Percentiles rank a stretch among this genome's conserved stretches.
phyloP scores from a whole-genome alignment of 1,140 invertebrate genomes.

The Drosophila malerkotliana region DNA sequence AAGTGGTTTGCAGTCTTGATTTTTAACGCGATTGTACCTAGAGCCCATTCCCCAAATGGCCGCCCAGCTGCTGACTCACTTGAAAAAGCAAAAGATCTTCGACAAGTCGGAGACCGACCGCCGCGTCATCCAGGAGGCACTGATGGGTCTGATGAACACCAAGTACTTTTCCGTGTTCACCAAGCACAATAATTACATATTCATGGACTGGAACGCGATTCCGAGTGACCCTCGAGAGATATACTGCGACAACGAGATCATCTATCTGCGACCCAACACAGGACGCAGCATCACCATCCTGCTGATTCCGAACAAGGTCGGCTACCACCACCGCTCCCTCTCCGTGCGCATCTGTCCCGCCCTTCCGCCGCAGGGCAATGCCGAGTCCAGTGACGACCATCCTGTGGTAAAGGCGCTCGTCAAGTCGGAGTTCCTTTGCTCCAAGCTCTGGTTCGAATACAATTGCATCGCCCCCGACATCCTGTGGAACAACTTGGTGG shows the following conservation, averaged over 20 bases:
- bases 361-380: background rate
- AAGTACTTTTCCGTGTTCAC: conserved; percentile 65
- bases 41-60: conserved; percentile 59
- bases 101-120: conserved; percentile 73
- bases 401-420: conserved; percentile 29
- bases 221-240: conserved; percentile 70
- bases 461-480: conserved; percentile 67
- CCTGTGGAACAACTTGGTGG: conserved; percentile 46
- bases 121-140: conserved; percentile 62
- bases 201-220: conserved; percentile 78
- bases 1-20: too few relatives aligned
- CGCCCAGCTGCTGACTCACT: conserved; percentile 32
- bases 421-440: conserved; percentile 59
- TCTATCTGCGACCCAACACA: conserved; percentile 70
- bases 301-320: conserved; percentile 65
- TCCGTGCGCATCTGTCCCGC: conserved; percentile 68
- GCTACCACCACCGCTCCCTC: conserved; percentile 61
- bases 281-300: conserved; percentile 68
- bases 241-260: conserved; percentile 72
- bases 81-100: conserved; percentile 66
- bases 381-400: conserved; percentile 30
- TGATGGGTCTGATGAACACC: conserved; percentile 45
- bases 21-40: background rate
- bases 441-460: conserved; percentile 71
- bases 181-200: conserved; percentile 68